Base-by-base conservation (phyloP, 2,888 invertebrate species). In the Oligia fasciuncula region DNA sequence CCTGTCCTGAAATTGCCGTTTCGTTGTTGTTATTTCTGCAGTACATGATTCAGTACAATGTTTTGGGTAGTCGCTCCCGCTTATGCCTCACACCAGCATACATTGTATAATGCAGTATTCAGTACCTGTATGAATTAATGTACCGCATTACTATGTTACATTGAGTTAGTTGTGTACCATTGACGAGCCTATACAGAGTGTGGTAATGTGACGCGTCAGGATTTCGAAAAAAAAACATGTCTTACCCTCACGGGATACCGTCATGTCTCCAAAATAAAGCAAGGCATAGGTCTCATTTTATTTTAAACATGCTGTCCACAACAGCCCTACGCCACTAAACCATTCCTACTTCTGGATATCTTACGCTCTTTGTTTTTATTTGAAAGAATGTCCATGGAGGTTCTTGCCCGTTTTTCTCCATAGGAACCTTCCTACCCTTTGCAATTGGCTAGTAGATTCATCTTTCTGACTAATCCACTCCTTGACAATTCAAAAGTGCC, bases 101-200 rank as follows among this genome's bases (percentile, higher is more conserved):
- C 65, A 86, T 89, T 90, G 89, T 90, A 93, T 91, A 93, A 93
- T 92, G 85, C 89, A 89, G 91, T 90, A 93, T 93, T 92, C 91
- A 90, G 89, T 92, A 92, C 93, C 92, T 93, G 92, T 91, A 91
- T 92, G 91, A 91, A 91, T 94, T 92, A 92, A 92, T 91, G 89
- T 90, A 85, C 85, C 86, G 85, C 90, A 92, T 92, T 91, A 91
- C 90, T 89, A 85, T 90, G 90, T 89, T 90, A 88, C 85, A 85
- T 88, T 88, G 89, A 90, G 87, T 88, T 89, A 88, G 85, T 88
- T 79, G 62, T 81, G 77, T 81, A 76, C 79, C 76, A 78, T 77
- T 87, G 74, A 81, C 77, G 73, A 77, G 69, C 40, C 49, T 80
- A 72, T 92, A 94, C 88, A 92, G 92, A 79, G 0, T 91, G 93